Evolutionary conservation across 2,888 invertebrate genomes (phyloP), one percentile per base, ranked within the genome.

Genomic region (Hesperia comma): DNA sequence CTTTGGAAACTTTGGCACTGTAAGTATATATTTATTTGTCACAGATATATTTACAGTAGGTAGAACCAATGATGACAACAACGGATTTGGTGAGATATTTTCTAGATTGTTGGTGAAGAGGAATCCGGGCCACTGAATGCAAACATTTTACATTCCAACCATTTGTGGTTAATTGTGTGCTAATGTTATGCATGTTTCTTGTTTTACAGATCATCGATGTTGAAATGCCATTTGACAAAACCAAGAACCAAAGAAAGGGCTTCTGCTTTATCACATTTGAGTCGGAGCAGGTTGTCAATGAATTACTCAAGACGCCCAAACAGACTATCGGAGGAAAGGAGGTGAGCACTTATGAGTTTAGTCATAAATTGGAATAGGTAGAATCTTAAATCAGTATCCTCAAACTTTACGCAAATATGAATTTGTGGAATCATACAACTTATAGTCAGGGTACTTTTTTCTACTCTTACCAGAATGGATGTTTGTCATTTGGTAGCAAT

Each of bases 231-330:
- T 98, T 97, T 81, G 99, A 99, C 88, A 99, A 98, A 91, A 96
- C 97, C 86, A 99, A 98, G 95, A 98, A 98, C 87, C 98, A 98
- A 89, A 95, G 99, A 79, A 97, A 99, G 93, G 98, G 97, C 70
- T 99, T 99, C 94, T 99, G 98, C 86, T 99, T 99, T 89, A 98
- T 99, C 85, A 99, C 99, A 74, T 99, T 99, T 82, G 99, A 99
- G 85, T 97, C 97, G 37, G 98, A 98, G 88, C 97, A 97, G 88
- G 97, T 98, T 63, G 98, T 98, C 37, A 97, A 97, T 81, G 98
- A 98, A 86, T 94, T 98, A 62, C 93, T 98, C 70, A 98, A 98
- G 88, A 97, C 97, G 62, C 97, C 98, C 14, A 98, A 98, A 90
- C 98, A 98, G 88, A 97, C 96, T 62, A 98, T 98, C 77, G 97